A percentile compares a stretch with the other conserved stretches of the same genome.
Conservation (phyloP, 2,113 vertebrate species). For the Eurystomus gularis region DNA sequence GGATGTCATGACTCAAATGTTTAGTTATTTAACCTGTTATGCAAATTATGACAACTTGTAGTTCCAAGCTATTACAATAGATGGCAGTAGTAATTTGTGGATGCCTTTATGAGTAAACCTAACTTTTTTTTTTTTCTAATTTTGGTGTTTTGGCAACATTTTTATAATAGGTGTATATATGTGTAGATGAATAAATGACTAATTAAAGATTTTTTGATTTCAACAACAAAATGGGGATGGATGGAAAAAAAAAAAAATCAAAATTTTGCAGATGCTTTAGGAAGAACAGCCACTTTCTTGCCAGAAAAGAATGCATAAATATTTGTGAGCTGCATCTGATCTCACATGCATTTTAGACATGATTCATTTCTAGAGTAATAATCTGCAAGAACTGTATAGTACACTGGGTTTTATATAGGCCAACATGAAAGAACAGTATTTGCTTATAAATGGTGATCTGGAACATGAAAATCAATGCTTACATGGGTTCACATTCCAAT, state of each 20-base stretch:
- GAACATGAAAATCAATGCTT: not conserved
- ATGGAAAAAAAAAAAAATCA: not conserved
- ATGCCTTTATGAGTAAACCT: accelerated
- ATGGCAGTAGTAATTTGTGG: constrained; percentile 40
- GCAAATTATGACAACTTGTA: not conserved
- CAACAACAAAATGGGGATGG: not conserved
- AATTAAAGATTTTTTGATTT: not conserved
- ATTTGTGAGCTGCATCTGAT: not conserved
- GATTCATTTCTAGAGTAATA: not conserved
- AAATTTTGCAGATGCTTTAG: not conserved
- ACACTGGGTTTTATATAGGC: not conserved
- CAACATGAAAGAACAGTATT: not conserved
- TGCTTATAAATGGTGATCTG: not conserved
- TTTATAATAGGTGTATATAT: not conserved
- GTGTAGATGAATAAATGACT: not conserved
- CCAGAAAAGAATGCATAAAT: not conserved
- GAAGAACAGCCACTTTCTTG: not conserved
- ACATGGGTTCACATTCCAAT: not conserved
- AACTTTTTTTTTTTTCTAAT: not conserved
- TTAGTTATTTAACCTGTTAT: not conserved
- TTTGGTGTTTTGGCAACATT: not conserved
- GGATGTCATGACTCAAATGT: not conserved
- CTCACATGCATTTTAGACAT: not conserved
- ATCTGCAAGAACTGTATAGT: not conserved
- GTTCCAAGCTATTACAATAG: not conserved